Conservation (phyloP, 2,888 invertebrate species). For the Lasioglossum morio region DNA sequence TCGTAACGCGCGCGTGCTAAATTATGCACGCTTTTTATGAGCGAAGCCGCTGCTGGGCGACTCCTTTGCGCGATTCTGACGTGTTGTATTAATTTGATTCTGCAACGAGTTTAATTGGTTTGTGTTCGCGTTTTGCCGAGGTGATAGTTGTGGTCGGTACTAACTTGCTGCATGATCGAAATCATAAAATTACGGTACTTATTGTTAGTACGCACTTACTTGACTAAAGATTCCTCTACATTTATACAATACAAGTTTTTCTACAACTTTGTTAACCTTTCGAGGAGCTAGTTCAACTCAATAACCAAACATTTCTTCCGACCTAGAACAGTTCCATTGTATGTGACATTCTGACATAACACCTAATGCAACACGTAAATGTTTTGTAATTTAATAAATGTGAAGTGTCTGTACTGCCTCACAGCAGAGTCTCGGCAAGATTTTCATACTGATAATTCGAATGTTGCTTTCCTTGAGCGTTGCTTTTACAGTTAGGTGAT, state of each 20-base stretch:
- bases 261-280: not conserved
- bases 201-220: not conserved
- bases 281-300: too few relatives aligned
- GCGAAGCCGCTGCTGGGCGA: not conserved
- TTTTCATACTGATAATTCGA: not conserved
- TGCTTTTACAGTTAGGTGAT: not conserved
- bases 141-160: not conserved
- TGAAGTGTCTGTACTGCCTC: not conserved
- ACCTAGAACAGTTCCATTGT: too few relatives aligned
- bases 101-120: not conserved
- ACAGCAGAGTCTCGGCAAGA: not conserved
- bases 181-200: not conserved
- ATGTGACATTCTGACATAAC: too few relatives aligned
- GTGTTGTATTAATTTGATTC: not conserved
- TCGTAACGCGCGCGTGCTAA: not conserved
- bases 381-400: too few relatives aligned
- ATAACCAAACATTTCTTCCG: too few relatives aligned
- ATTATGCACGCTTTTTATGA: slow-evolving; percentile 6
- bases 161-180: not conserved
- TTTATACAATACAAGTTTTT: not conserved
- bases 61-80: not conserved
- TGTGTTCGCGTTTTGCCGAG: not conserved
- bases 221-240: not conserved
- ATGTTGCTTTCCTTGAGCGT: not conserved
- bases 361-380: too few relatives aligned